phyloP scores from a whole-genome alignment of 1,140 invertebrate species.

The Lepidurus couesii region DNA sequence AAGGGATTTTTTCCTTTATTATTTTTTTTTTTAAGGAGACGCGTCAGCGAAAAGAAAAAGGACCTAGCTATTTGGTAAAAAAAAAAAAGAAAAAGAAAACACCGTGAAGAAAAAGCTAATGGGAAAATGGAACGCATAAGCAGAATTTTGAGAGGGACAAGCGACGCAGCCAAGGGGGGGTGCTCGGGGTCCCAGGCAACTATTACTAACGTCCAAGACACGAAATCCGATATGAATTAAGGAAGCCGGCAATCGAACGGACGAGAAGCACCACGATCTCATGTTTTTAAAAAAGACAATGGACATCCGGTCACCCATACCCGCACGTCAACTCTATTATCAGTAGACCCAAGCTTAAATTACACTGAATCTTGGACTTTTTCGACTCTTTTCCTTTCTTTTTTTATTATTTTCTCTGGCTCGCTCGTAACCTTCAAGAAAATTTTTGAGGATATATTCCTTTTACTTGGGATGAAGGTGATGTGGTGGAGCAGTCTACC shows the following conservation, averaged over 20 bases:
- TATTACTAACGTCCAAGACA: not conserved
- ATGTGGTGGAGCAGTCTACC: no score
- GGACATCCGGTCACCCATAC: conserved; percentile 20
- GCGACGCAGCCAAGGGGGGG: not conserved
- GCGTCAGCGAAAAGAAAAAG: no score
- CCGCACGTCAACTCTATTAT: conserved; percentile 4
- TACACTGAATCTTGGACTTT: not conserved
- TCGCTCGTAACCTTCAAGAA: no score
- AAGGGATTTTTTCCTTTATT: no score
- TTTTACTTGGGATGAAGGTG: no score
- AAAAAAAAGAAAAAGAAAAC: no score
- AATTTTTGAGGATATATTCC: no score
- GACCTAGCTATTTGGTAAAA: no score
- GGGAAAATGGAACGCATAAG: not conserved
- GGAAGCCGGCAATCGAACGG: conserved; percentile 20
- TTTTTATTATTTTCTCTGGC: no score
- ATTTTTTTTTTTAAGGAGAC: no score
- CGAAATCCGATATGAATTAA: conserved; percentile 11
- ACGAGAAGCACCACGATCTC: conserved; percentile 17
- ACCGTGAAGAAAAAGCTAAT: no score
- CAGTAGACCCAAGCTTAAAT: conserved; percentile 18
- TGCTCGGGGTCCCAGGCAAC: no score
- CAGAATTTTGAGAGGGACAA: not conserved
- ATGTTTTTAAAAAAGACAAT: conserved; percentile 16
- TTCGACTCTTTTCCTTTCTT: not conserved